phyloP scores from a whole-genome alignment of 2,888 invertebrate genomes.

The Drosophila incognita region DNA sequence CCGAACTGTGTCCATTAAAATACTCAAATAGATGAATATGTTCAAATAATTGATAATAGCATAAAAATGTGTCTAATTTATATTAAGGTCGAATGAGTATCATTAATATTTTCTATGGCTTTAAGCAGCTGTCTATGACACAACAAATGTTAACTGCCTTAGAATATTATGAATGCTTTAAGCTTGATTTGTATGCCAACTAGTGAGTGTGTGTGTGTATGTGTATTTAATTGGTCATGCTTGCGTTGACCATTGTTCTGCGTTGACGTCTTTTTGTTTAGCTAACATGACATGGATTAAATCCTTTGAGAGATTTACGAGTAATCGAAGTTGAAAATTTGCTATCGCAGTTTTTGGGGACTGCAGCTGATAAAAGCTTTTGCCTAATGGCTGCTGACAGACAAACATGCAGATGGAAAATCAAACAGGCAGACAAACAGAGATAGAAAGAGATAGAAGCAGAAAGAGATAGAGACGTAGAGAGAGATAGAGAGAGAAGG shows the following conservation, averaged over 20 bases:
- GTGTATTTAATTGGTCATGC: conserved; percentile 23
- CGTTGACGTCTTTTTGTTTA: conserved; percentile 29
- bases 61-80: neutral
- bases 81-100: neutral
- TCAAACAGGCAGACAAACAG: neutral
- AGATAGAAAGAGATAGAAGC: neutral
- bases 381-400: conserved; percentile 44
- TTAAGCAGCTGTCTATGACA: neutral
- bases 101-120: neutral
- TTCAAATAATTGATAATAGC: neutral
- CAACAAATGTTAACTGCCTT: neutral
- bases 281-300: conserved; percentile 35
- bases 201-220: neutral
- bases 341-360: conserved; percentile 15
- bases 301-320: conserved; percentile 50
- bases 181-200: neutral
- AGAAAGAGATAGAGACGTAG: neutral
- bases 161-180: neutral
- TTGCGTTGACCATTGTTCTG: conserved; percentile 23
- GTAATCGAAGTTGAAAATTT: conserved; percentile 62
- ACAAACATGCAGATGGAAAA: conserved; percentile 8
- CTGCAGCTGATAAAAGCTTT: conserved; percentile 60
- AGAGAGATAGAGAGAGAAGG: neutral
- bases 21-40: neutral
- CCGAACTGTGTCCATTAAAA: neutral